phyloP scores from a whole-genome alignment of 2,113 vertebrate genomes.

The Bombycilla garrulus region DNA sequence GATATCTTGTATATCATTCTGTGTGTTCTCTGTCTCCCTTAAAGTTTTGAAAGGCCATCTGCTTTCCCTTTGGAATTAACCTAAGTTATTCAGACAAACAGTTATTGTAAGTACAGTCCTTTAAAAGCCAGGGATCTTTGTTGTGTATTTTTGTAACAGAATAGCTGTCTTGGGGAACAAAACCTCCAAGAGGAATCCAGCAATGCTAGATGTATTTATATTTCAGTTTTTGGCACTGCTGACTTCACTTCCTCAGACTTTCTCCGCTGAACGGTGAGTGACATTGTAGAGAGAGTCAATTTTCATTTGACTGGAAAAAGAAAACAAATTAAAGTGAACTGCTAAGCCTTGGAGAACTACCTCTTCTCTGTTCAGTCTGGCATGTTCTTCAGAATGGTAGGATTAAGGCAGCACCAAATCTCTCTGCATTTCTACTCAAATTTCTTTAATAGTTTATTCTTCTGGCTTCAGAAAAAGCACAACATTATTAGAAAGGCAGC shows the following conservation, averaged over 20 bases:
- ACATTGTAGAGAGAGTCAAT: constrained; percentile 16
- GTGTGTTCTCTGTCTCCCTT: neutral
- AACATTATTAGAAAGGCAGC: neutral
- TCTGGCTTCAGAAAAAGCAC: neutral
- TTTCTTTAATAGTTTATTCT: constrained; percentile 8
- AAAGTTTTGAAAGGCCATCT: neutral
- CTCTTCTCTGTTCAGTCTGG: constrained; percentile 5
- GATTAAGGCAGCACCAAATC: constrained; percentile 27
- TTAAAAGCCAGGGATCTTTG: neutral
- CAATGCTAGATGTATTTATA: neutral
- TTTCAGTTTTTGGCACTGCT: constrained; percentile 21
- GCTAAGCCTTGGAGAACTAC: constrained; percentile 23
- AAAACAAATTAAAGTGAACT: constrained; percentile 38
- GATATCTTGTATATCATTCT: neutral
- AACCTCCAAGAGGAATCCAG: neutral
- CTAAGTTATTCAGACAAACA: neutral
- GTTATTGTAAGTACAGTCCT: neutral
- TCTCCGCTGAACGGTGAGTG: neutral
- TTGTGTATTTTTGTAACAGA: constrained; percentile 13
- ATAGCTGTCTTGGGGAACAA: neutral
- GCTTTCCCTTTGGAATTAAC: neutral
- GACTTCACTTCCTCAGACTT: neutral
- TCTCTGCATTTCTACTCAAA: neutral
- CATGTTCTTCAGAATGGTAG: neutral
- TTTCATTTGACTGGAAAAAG: constrained; percentile 48